Base-by-base conservation (phyloP, 2,888 invertebrate genomes). In the Nomada fabriciana region DNA sequence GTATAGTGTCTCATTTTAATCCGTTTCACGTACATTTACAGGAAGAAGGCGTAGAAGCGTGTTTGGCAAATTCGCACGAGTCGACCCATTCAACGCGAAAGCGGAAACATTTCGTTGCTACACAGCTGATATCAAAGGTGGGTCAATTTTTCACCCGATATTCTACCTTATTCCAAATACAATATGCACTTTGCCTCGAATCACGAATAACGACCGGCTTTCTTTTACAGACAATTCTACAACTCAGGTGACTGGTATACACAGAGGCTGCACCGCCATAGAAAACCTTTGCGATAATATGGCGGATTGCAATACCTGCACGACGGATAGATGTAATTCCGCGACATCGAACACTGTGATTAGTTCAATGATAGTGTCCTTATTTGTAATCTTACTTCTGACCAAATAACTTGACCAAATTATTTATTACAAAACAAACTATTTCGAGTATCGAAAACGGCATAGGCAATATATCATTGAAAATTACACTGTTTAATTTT, bases 21-120 rank as follows among this genome's bases (percentile, higher is more conserved):
- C 2, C 15, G 25, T 25, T 57, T 13, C 11, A 13, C 15, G 47
- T 25, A 25, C 15, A 25, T 25, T 55, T 23, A 11, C 52, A 59
- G 59, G 0, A 0, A 77, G 65, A 13, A 29, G 13, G 0, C 79
- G 79, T 36, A 75, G 79, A 10, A 75, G 61, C n/a, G 5, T 79
- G 15, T 10, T 79, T 29, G n/a, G 18, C 10, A 69, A 53, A 2
- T 65, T 79, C 1, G 18, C 29, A 2, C 52, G 10, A 53, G 25
- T 20, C 25, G 18, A 36, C 2, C 43, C 23, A 5, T 43, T 53
- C 1, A 47, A 5, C 5, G 29, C 11, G 0, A 3, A 69, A 0
- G 29, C 11, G 15, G 0, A 2, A 0, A 36, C 2, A 2, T 5
- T 15, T 13, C 5, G 11, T 4, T 76, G 76, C 25, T 64, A 1